phyloP scores from a whole-genome alignment of 2,888 invertebrate species.

The Thymelicus acteon region DNA sequence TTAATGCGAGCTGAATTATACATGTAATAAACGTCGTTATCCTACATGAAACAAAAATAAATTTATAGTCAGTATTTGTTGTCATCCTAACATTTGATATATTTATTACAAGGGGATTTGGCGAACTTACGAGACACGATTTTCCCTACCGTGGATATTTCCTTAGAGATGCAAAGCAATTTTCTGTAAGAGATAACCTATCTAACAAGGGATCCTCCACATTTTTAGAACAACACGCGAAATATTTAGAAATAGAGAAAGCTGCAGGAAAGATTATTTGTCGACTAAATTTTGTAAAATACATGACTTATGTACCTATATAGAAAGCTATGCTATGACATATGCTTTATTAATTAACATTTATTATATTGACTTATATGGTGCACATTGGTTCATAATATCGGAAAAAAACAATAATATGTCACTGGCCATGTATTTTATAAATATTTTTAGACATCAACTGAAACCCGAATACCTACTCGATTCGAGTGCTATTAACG shows the following conservation, averaged over 20 bases:
- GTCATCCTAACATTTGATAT: slow-evolving; percentile 19
- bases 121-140: slow-evolving; percentile 67
- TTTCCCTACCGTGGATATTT: slow-evolving; percentile 70
- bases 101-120: slow-evolving; percentile 46
- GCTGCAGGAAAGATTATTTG: not conserved
- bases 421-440: no score
- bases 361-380: no score
- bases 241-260: slow-evolving; percentile 33
- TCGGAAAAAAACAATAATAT: no score
- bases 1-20: no score
- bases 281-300: not conserved
- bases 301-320: no score
- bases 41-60: not conserved
- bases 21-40: no score
- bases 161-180: slow-evolving; percentile 81
- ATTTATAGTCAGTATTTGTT: slow-evolving; percentile 4
- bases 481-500: no score
- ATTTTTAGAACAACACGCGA: slow-evolving; percentile 9
- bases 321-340: no score
- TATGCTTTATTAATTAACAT: no score
- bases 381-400: no score
- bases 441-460: no score
- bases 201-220: slow-evolving; percentile 51
- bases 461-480: no score
- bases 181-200: slow-evolving; percentile 78